A percentile compares a stretch with the other conserved stretches of the same genome.
These are phyloP conservation scores for Phortica magna DNA, from an alignment of 2,888 invertebrate genomes.

Conservation along the genomic window DNA sequence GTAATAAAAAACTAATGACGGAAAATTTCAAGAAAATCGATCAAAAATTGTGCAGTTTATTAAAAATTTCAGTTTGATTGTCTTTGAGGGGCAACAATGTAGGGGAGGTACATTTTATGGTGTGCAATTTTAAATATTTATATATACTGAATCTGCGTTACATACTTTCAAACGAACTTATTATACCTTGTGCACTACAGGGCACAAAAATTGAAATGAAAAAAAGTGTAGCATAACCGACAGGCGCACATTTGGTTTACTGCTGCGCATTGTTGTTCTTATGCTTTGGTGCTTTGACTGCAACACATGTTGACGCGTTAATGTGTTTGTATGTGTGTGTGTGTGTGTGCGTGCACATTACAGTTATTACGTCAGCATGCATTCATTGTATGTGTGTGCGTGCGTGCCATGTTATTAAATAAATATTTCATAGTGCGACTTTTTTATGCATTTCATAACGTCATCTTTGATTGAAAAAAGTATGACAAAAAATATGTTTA, in stretches of 20 bases:
- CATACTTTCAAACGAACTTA: no score
- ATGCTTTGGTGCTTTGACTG: slow-evolving; percentile 1
- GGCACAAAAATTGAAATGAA: background rate
- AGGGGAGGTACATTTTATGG: no score
- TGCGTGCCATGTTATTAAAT: slow-evolving; percentile 17
- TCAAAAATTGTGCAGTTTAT: no score
- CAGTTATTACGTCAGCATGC: background rate
- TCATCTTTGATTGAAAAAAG: no score
- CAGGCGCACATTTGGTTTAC: slow-evolving; percentile 9
- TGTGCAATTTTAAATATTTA: no score
- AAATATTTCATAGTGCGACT: slow-evolving; percentile 12
- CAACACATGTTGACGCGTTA: slow-evolving; percentile 5
- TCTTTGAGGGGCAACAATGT: no score
- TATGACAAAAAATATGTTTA: no score
- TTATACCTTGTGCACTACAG: no score
- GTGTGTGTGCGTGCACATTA: background rate
- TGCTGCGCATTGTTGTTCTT: background rate
- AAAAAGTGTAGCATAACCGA: slow-evolving; percentile 22
- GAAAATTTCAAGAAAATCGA: no score
- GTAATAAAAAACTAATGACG: no score
- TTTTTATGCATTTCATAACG: background rate
- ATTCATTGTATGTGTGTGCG: background rate
- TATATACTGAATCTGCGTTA: no score
- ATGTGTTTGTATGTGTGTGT: background rate
- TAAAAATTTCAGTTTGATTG: no score